phyloP scores from a whole-genome alignment of 2,888 invertebrate genomes.

The Drosophila lutescens region DNA sequence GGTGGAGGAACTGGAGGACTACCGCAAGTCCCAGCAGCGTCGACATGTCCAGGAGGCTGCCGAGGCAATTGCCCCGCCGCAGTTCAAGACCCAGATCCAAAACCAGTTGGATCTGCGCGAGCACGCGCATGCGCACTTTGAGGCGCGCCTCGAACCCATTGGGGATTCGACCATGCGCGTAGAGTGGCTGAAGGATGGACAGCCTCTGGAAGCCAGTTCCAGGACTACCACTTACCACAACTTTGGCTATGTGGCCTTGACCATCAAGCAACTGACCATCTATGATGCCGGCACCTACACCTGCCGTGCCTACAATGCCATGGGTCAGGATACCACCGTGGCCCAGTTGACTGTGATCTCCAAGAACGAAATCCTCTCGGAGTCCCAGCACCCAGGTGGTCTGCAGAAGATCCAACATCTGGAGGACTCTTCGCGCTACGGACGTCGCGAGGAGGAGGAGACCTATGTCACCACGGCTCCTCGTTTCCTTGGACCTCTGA shows the following conservation, averaged over 20 bases:
- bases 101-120: conserved; percentile 94
- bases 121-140: conserved; percentile 97
- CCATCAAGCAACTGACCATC: conserved; percentile 94
- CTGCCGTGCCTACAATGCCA: conserved; percentile 93
- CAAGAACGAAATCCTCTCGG: conserved; percentile 93
- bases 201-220: conserved; percentile 95
- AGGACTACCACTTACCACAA: conserved; percentile 97
- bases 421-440: conserved; percentile 92
- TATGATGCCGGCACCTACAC: conserved; percentile 96
- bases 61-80: conserved; percentile 91
- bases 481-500: conserved; percentile 93
- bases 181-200: conserved; percentile 97
- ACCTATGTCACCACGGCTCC: conserved; percentile 91
- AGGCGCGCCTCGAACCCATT: conserved; percentile 96
- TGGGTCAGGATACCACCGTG: conserved; percentile 93
- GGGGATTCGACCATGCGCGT: conserved; percentile 95
- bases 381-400: conserved; percentile 96
- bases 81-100: conserved; percentile 95
- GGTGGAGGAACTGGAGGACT: conserved; percentile 95
- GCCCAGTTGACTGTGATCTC: conserved; percentile 93
- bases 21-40: conserved; percentile 90
- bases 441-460: conserved; percentile 89
- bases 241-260: conserved; percentile 97
- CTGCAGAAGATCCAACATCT: conserved; percentile 95
- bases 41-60: conserved; percentile 92